These are phyloP conservation scores for Aphidius ervi DNA, from an alignment of 1,140 invertebrate species.

Conservation along the genomic window DNA sequence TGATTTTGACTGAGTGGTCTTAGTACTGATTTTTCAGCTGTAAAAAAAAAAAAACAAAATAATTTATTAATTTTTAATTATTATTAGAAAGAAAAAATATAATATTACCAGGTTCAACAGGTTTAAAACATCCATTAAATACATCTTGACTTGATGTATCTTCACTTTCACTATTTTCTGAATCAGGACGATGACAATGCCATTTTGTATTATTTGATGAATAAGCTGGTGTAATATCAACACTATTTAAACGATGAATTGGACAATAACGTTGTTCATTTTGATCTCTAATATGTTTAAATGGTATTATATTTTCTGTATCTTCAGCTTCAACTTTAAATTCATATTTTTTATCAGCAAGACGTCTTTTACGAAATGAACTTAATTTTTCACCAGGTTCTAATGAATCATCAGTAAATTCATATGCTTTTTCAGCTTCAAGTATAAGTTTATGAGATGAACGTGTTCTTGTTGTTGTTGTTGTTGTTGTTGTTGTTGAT, in stretches of 20 bases:
- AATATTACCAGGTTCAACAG: slow-evolving; percentile 36
- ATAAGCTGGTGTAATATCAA: slow-evolving; percentile 40
- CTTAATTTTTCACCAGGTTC: slow-evolving; percentile 77
- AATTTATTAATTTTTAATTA: neutral
- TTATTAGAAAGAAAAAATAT: neutral
- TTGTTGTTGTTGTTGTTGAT: slow-evolving; percentile 26
- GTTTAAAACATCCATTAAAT: slow-evolving; percentile 29
- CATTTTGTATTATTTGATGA: slow-evolving; percentile 33
- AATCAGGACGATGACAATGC: slow-evolving; percentile 38
- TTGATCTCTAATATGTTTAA: slow-evolving; percentile 55
- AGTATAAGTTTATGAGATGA: slow-evolving; percentile 45
- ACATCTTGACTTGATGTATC: slow-evolving; percentile 39
- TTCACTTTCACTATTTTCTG: slow-evolving; percentile 48
- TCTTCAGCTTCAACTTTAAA: slow-evolving; percentile 75
- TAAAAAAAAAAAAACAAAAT: slow-evolving; percentile 22
- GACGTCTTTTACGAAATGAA: slow-evolving; percentile 71
- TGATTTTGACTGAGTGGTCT: slow-evolving; percentile 50
- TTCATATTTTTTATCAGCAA: slow-evolving; percentile 90
- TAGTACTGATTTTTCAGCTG: slow-evolving; percentile 47
- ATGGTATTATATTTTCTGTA: slow-evolving; percentile 78
- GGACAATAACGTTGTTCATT: slow-evolving; percentile 40
- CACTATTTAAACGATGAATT: slow-evolving; percentile 41
- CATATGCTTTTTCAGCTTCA: slow-evolving; percentile 72
- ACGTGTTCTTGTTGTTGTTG: slow-evolving; percentile 33
- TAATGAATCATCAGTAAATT: slow-evolving; percentile 74